These are phyloP conservation scores for Nephrotoma flavescens DNA, from an alignment of 2,888 invertebrate genomes.

Conservation along the genomic window DNA sequence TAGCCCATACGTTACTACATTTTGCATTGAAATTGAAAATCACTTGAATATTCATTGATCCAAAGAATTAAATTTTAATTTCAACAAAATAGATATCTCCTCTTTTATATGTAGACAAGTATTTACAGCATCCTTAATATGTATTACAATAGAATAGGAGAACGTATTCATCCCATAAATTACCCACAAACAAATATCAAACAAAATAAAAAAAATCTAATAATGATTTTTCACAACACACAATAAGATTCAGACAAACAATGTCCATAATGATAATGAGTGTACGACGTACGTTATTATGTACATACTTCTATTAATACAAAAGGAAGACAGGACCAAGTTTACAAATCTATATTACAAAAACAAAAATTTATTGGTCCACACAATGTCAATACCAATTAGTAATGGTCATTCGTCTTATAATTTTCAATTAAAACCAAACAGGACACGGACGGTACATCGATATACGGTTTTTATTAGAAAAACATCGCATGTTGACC, in stretches of 20 bases:
- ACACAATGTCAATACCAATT: slow-evolving; percentile 4
- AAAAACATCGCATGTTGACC: background rate
- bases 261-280: background rate
- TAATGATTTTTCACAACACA: background rate
- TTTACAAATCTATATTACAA: background rate
- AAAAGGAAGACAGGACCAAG: background rate
- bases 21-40: background rate
- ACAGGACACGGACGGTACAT: background rate
- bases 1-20: background rate
- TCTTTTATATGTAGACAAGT: background rate
- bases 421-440: background rate
- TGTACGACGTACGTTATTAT: background rate
- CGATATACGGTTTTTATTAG: background rate
- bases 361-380: background rate
- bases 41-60: background rate
- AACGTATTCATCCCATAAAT: background rate
- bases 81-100: background rate
- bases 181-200: background rate
- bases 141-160: background rate
- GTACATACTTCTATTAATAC: background rate
- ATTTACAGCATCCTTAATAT: background rate
- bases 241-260: background rate
- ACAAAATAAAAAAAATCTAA: background rate
- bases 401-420: slow-evolving; percentile 3
- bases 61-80: background rate